Conservation (phyloP, 2,888 invertebrate species). For the Amphipoea lucens region DNA sequence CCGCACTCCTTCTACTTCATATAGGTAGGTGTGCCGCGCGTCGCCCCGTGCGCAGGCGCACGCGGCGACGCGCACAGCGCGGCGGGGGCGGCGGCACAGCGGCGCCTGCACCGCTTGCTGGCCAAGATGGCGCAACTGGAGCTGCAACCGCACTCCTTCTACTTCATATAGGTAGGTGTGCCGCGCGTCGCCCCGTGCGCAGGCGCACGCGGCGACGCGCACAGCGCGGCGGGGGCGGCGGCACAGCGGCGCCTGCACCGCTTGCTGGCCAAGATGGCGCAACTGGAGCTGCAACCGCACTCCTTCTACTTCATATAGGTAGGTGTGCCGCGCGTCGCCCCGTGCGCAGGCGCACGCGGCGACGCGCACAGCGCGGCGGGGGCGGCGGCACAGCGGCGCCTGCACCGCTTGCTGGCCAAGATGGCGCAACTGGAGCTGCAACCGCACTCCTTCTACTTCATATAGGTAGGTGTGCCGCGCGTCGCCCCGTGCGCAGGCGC, state of each 20-base stretch:
- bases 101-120: too few relatives aligned
- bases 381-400: slow-evolving; percentile 77
- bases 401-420: too few relatives aligned
- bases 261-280: too few relatives aligned
- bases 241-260: slow-evolving; percentile 59
- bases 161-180: too few relatives aligned
- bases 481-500: slow-evolving; percentile 81
- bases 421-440: too few relatives aligned
- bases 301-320: too few relatives aligned
- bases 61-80: slow-evolving; percentile 58
- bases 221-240: slow-evolving; percentile 74
- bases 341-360: slow-evolving; percentile 62
- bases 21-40: slow-evolving; percentile 96
- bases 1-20: too few relatives aligned
- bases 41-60: slow-evolving; percentile 80
- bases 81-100: slow-evolving; percentile 77
- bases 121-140: too few relatives aligned
- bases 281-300: too few relatives aligned
- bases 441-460: too few relatives aligned
- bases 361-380: slow-evolving; percentile 48
- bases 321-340: slow-evolving; percentile 94
- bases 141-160: too few relatives aligned
- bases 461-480: slow-evolving; percentile 97
- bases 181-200: slow-evolving; percentile 91
- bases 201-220: slow-evolving; percentile 59